These are phyloP conservation scores for Cyrtorhinus lividipennis DNA, from an alignment of 1,140 invertebrate genomes.

Conservation along the genomic window DNA sequence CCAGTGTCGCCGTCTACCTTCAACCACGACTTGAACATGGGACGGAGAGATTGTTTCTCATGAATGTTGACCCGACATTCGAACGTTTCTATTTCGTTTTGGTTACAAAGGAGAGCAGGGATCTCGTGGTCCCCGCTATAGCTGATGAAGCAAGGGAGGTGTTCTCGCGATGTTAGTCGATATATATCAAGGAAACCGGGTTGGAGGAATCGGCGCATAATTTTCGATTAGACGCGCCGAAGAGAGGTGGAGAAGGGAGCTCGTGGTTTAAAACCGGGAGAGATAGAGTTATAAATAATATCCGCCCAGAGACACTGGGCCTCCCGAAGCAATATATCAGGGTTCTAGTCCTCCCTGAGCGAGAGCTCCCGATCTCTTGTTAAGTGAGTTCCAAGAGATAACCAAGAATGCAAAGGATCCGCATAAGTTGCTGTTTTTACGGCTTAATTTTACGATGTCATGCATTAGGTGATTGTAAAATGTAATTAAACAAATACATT, in stretches of 20 bases:
- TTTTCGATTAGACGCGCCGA: not conserved
- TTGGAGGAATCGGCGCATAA: not conserved
- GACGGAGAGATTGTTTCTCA: not conserved
- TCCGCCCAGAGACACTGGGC: not conserved
- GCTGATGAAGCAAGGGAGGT: not conserved
- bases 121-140: no score
- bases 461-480: not conserved
- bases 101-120: not conserved
- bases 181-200: not conserved
- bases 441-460: not conserved
- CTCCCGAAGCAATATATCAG: not conserved
- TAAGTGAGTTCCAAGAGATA: not conserved
- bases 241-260: not conserved
- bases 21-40: not conserved
- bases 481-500: not conserved
- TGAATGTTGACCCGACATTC: not conserved
- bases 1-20: no score
- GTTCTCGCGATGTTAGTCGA: not conserved
- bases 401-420: not conserved
- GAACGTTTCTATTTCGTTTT: not conserved
- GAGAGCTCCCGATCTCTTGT: not conserved
- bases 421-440: not conserved
- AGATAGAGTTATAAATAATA: slow-evolving; percentile 7
- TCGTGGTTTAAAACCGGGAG: no score
- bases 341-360: not conserved